Percentiles rank a stretch among this genome's conserved stretches.
These are phyloP conservation scores for Dryocosmus kuriphilus DNA, from an alignment of 2,888 invertebrate genomes.

Conservation along the genomic window DNA sequence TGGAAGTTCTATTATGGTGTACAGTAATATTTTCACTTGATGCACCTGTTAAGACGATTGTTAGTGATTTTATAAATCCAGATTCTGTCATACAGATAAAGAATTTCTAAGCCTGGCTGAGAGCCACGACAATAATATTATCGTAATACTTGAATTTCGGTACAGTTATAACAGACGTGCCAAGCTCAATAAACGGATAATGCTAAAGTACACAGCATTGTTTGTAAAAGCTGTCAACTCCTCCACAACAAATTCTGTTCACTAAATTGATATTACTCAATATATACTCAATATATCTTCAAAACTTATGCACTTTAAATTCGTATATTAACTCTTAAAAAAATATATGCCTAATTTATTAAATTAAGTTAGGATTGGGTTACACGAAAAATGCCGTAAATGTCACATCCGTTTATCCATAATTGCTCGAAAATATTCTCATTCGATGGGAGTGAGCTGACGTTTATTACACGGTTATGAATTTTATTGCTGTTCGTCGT, in stretches of 20 bases:
- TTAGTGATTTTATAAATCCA: background rate
- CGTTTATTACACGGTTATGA: background rate
- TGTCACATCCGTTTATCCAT: background rate
- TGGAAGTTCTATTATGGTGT: too few species aligned
- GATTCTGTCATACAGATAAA: background rate
- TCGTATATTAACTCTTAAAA: background rate
- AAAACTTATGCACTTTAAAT: background rate
- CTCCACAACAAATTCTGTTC: background rate
- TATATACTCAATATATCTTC: background rate
- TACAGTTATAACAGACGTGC: background rate
- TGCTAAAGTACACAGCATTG: background rate
- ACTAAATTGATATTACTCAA: background rate
- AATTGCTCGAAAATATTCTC: conserved; percentile 5
- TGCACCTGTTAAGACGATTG: background rate
- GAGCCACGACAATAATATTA: background rate
- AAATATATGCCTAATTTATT: background rate
- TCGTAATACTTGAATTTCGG: background rate
- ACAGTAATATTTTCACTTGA: too few species aligned
- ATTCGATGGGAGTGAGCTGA: background rate
- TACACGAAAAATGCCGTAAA: background rate
- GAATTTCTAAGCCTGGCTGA: background rate
- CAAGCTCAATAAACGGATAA: background rate
- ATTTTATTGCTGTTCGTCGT: background rate
- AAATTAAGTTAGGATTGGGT: background rate
- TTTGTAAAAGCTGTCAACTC: background rate